These are phyloP conservation scores for Tamandua tetradactyla DNA, from an alignment of 2,797 vertebrate species.

Conservation along the genomic window DNA sequence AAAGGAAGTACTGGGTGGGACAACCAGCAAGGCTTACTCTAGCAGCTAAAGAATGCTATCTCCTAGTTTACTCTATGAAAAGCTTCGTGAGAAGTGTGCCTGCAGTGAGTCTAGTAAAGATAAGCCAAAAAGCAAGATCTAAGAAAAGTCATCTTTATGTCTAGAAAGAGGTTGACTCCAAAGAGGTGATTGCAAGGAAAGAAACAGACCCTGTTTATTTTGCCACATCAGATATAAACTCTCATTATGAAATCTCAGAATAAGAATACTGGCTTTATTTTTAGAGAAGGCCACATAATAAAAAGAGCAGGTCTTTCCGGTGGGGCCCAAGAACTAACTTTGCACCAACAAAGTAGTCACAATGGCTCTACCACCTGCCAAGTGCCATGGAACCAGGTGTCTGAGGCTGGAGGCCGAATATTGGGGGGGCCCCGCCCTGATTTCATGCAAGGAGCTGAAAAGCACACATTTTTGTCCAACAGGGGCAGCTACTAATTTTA, in stretches of 20 bases:
- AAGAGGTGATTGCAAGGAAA: not conserved
- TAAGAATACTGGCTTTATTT: not conserved
- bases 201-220: not conserved
- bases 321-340: not conserved
- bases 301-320: not conserved
- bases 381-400: not conserved
- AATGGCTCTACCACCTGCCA: not conserved
- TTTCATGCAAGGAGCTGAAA: not conserved
- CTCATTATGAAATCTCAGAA: not conserved
- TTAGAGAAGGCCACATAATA: not conserved
- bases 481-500: not conserved
- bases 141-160: not conserved
- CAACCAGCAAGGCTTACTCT: not conserved
- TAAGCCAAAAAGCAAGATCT: not conserved
- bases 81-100: not conserved
- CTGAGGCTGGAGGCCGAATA: not conserved
- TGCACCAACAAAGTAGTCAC: not conserved
- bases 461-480: not conserved
- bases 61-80: fast-evolving
- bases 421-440: not conserved
- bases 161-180: not conserved
- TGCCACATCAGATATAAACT: not conserved
- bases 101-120: not conserved
- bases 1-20: not conserved
- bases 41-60: not conserved